phyloP scores from a whole-genome alignment of 2,888 invertebrate species.

The Theretra japonica region DNA sequence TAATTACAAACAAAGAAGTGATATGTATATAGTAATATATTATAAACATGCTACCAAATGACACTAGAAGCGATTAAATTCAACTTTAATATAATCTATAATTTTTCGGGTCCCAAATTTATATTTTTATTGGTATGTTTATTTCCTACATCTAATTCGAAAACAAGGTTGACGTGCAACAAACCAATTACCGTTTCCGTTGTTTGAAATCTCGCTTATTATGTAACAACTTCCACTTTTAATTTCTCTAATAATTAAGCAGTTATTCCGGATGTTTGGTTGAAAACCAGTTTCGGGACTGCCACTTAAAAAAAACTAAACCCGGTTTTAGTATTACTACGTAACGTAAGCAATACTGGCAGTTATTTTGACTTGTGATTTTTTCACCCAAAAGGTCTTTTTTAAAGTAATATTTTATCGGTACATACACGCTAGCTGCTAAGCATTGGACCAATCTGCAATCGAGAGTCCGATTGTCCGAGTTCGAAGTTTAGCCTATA shows the following conservation, averaged over 20 bases:
- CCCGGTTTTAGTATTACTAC: too few species aligned
- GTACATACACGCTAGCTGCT: too few species aligned
- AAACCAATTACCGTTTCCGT: constrained; percentile 1
- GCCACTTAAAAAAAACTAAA: too few species aligned
- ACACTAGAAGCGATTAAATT: not conserved
- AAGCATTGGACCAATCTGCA: too few species aligned
- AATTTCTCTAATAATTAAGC: constrained; percentile 14
- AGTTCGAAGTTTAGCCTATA: too few species aligned
- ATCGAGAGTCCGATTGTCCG: too few species aligned
- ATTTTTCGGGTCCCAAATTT: not conserved
- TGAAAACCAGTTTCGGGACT: not conserved
- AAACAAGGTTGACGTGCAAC: constrained; percentile 27
- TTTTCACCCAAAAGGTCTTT: too few species aligned
- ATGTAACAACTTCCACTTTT: constrained; percentile 11
- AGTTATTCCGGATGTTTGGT: constrained; percentile 1
- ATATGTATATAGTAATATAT: too few species aligned
- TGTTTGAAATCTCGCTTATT: constrained; percentile 6
- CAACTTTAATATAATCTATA: not conserved
- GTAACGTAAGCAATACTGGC: not conserved
- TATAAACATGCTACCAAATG: too few species aligned
- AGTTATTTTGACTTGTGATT: too few species aligned
- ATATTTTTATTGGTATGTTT: not conserved
- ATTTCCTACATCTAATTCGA: constrained; percentile 17
- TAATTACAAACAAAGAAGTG: too few species aligned
- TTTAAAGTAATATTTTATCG: too few species aligned